These are phyloP conservation scores for Ursus arctos DNA, from an alignment of 2,113 vertebrate genomes.

Conservation along the genomic window DNA sequence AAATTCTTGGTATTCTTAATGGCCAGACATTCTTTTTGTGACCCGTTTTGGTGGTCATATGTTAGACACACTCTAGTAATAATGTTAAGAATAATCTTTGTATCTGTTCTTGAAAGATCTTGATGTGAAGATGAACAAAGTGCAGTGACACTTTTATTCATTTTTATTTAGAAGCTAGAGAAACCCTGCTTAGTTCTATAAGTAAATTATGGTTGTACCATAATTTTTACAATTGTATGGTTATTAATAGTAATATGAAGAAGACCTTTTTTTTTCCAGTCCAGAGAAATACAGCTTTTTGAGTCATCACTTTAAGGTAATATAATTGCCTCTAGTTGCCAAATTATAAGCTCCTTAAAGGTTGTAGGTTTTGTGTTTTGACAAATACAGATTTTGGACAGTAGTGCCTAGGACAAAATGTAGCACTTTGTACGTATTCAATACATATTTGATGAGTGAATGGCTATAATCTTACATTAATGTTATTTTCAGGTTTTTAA, in stretches of 20 bases:
- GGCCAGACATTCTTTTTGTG: slow-evolving; percentile 18
- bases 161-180: background rate
- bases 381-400: background rate
- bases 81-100: slow-evolving; percentile 48
- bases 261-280: slow-evolving; percentile 34
- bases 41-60: background rate
- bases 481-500: slow-evolving; percentile 23
- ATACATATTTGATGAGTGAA: background rate
- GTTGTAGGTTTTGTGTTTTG: background rate
- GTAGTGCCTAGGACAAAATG: background rate
- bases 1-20: slow-evolving; percentile 35
- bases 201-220: background rate
- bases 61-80: slow-evolving; percentile 22
- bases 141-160: slow-evolving; percentile 25
- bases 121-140: background rate
- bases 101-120: slow-evolving; percentile 22
- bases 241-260: background rate
- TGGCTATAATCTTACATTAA: background rate
- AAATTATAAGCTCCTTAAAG: slow-evolving; percentile 53
- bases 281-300: slow-evolving; percentile 56
- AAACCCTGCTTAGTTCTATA: slow-evolving; percentile 42
- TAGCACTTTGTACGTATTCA: background rate
- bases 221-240: slow-evolving; percentile 40
- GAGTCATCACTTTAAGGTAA: slow-evolving; percentile 51
- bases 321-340: slow-evolving; percentile 12